These are phyloP conservation scores for Entomobrya proxima DNA, from an alignment of 2,888 invertebrate species.

Conservation along the genomic window DNA sequence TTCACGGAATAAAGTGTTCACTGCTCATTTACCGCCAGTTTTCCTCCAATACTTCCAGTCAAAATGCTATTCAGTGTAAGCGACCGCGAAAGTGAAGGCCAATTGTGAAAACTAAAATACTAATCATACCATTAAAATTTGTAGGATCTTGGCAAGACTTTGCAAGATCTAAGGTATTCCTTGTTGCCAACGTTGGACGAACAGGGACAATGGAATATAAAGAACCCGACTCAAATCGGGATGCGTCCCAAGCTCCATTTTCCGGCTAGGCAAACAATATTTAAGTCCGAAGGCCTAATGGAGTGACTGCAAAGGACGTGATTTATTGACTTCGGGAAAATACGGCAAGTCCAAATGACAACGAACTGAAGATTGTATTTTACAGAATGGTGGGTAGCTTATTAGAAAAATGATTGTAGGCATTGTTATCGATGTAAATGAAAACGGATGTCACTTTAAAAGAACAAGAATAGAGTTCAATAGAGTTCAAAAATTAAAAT, in stretches of 20 bases:
- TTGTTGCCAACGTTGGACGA: slow-evolving; percentile 93
- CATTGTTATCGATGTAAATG: no score
- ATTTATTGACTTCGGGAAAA: slow-evolving; percentile 85
- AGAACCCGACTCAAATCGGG: slow-evolving; percentile 81
- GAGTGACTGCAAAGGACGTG: slow-evolving; percentile 92
- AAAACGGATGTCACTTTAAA: no score
- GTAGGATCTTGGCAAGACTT: slow-evolving; percentile 90
- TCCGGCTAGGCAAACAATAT: slow-evolving; percentile 63
- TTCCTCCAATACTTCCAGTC: slow-evolving; percentile 76
- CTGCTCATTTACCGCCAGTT: slow-evolving; percentile 75
- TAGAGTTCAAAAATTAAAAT: no score
- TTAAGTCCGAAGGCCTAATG: slow-evolving; percentile 88
- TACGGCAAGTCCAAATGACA: slow-evolving; percentile 80
- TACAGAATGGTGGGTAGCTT: no score
- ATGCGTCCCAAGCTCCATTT: slow-evolving; percentile 65
- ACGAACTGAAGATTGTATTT: slow-evolving; percentile 89
- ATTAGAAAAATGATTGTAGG: no score
- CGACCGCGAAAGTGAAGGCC: slow-evolving; percentile 67
- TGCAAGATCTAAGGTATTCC: slow-evolving; percentile 88
- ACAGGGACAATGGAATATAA: slow-evolving; percentile 93
- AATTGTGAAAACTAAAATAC: background rate
- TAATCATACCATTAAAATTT: background rate
- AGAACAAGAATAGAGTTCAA: no score
- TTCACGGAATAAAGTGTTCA: slow-evolving; percentile 91
- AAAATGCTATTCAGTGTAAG: slow-evolving; percentile 91